These are phyloP conservation scores for Columba janthina DNA, from an alignment of 2,113 vertebrate species.

Conservation along the genomic window DNA sequence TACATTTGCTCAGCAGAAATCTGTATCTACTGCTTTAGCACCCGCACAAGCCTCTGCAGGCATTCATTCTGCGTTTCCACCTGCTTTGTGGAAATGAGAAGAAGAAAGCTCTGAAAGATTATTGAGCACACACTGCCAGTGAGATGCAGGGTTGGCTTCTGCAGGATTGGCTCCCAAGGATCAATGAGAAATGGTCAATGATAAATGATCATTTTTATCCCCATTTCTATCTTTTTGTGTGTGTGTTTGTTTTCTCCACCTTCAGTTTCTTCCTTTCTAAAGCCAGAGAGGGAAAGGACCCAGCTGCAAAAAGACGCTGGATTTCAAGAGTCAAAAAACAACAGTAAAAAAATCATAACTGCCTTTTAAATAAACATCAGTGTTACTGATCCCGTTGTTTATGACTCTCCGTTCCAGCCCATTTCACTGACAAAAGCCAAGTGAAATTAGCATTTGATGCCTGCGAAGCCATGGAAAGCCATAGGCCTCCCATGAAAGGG, in stretches of 20 bases:
- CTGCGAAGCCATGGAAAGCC: conserved; percentile 6
- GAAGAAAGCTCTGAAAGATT: background rate
- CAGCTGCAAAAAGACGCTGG: background rate
- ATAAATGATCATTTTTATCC: background rate
- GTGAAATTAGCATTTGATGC: conserved; percentile 24
- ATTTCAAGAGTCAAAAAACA: background rate
- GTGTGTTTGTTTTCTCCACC: background rate
- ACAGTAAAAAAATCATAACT: background rate
- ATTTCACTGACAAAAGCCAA: conserved; percentile 51
- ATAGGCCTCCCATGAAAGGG: conserved; percentile 9
- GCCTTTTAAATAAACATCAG: conserved; percentile 10
- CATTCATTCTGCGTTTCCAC: background rate
- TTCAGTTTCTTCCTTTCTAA: background rate
- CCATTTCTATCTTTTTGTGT: background rate
- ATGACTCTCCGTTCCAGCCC: conserved; percentile 40
- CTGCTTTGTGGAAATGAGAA: background rate
- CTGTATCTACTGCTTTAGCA: background rate
- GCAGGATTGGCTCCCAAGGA: background rate
- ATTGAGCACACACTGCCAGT: no score
- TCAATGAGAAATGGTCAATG: background rate
- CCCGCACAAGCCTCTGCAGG: background rate
- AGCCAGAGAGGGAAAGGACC: background rate
- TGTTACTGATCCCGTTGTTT: conserved; percentile 44
- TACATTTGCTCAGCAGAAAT: no score
- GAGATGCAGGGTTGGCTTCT: background rate